Percentiles rank a stretch among this genome's conserved stretches.
Evolutionary conservation across 2,797 vertebrate genomes (phyloP).

Genomic region (Poeciliopsis infans): DNA sequence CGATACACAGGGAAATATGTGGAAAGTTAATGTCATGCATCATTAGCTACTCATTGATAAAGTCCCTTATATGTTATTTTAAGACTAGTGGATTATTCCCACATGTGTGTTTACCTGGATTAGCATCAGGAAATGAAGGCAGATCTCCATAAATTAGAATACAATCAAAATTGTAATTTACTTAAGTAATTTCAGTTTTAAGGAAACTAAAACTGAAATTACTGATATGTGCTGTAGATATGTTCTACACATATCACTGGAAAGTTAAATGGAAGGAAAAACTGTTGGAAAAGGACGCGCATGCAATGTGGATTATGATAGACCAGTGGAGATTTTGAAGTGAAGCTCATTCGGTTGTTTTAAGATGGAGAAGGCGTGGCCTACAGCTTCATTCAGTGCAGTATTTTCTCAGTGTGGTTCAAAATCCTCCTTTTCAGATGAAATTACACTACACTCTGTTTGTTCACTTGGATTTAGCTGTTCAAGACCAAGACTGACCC

Average conservation of each 20-base stretch:
- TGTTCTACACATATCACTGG: not conserved
- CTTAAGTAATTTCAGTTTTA: not conserved
- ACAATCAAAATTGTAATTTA: not conserved
- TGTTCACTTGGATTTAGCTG: too few species aligned
- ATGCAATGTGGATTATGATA: not conserved
- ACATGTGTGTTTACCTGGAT: constrained; percentile 57
- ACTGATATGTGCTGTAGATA: not conserved
- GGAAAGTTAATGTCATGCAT: constrained; percentile 31
- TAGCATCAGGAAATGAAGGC: constrained; percentile 31
- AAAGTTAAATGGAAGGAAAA: not conserved
- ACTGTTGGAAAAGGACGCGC: not conserved
- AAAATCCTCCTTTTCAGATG: not conserved
- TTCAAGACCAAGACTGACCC: too few species aligned
- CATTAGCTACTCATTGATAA: constrained; percentile 29
- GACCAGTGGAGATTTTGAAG: not conserved
- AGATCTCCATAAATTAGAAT: not conserved
- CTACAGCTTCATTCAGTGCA: not conserved
- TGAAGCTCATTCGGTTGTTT: not conserved
- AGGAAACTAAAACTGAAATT: too few species aligned
- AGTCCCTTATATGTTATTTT: constrained; percentile 11
- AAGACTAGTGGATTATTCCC: constrained; percentile 38
- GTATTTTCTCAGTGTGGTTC: not conserved
- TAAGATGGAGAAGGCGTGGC: not conserved
- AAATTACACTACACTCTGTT: too few species aligned
- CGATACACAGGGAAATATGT: constrained; percentile 42